Evolutionary conservation across 2,113 vertebrate genomes (phyloP), one percentile per base, ranked within the genome.

Genomic region (Pedionomus torquatus): DNA sequence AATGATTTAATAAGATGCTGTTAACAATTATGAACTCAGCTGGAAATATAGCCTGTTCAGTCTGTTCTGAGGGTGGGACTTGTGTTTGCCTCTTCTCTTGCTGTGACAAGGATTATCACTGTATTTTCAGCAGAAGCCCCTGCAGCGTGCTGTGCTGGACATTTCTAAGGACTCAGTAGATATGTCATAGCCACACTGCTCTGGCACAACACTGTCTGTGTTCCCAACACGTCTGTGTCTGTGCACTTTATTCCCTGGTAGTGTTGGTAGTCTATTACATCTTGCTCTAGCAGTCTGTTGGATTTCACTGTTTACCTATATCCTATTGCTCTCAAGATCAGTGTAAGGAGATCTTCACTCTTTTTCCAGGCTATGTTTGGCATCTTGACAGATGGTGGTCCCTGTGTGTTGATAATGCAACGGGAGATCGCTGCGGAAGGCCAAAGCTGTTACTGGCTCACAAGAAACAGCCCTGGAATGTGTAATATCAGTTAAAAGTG

Each of bases 401-500:
- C 7, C 5, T 16, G 17, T 25, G 48, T 77, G 21, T 48, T 26
- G 39, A 28, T 69, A n/a, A 28, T 11, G 7, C 9, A 39, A 11
- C 0, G 2, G 51, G 54, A 84, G 64, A 31, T 51, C 11, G 15
- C 35, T n/a, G 18, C 23, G 41, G 57, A 76, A 51, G 33, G 54
- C 58, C 35, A 55, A 26, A 48, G 37, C 52, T 71, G 37, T 63
- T 66, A 25, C 33, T 63, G 63, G 11, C 41, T 88, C 60, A 55
- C 48, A 64, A n/a, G 57, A 68, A 54, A 44, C 58, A 81, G 58
- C 57, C 43, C 48, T 84, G 48, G 39, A 79, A 74, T 65, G 70
- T 19, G 16, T 77, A 71, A 49, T 79, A 46, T 87, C 44, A 25
- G 81, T 87, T 91, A 89, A 78, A 95, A 96, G 91, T 93, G 97